These are phyloP conservation scores for Aphelocoma coerulescens DNA, from an alignment of 2,113 vertebrate species.

Conservation along the genomic window DNA sequence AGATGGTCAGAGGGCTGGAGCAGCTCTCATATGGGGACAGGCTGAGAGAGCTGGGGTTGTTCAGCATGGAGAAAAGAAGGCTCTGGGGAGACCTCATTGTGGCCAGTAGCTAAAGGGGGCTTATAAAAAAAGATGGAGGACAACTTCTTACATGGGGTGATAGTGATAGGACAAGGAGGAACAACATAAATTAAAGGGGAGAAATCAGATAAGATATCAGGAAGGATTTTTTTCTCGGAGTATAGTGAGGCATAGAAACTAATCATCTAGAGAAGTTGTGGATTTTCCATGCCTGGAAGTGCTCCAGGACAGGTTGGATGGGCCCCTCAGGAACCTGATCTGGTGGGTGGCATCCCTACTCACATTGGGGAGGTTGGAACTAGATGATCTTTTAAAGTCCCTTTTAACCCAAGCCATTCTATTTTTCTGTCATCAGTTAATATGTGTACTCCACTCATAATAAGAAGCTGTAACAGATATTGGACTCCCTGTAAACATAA, in stretches of 20 bases:
- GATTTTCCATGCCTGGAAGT: neutral
- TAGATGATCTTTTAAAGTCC: neutral
- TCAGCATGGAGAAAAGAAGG: neutral
- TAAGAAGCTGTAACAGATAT: neutral
- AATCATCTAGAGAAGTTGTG: neutral
- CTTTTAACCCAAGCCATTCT: neutral
- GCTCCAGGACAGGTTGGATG: neutral
- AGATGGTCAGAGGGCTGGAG: neutral
- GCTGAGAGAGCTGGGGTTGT: neutral
- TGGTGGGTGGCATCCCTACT: neutral
- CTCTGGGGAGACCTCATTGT: neutral
- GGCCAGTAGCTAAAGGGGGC: neutral
- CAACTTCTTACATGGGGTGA: neutral
- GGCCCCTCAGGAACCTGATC: neutral
- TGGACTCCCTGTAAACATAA: neutral
- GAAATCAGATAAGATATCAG: neutral
- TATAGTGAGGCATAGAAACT: neutral
- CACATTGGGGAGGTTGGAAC: accelerated
- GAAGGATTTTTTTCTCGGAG: neutral
- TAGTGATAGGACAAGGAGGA: neutral
- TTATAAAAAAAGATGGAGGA: neutral
- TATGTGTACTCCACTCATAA: neutral
- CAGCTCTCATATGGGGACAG: neutral
- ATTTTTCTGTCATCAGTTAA: neutral
- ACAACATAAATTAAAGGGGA: neutral